These are phyloP conservation scores for Megathymus violae DNA, from an alignment of 1,140 invertebrate genomes.

Conservation along the genomic window DNA sequence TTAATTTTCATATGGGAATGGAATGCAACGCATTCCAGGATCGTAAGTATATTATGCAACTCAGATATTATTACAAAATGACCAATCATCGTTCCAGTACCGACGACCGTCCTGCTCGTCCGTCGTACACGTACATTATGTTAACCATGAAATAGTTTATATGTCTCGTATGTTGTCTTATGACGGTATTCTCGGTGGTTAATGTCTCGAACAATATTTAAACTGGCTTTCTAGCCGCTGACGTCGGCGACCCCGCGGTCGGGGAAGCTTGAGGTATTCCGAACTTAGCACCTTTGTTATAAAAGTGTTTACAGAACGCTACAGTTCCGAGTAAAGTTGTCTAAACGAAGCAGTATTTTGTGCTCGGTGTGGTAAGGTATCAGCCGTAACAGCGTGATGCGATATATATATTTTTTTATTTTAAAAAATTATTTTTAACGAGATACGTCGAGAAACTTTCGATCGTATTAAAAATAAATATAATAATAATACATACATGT, in stretches of 20 bases:
- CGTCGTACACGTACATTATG: slow-evolving; percentile 18
- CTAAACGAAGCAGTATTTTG: slow-evolving; percentile 26
- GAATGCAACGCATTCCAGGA: no score
- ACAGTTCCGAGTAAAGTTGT: slow-evolving; percentile 5
- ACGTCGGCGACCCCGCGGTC: slow-evolving; percentile 8
- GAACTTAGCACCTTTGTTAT: neutral
- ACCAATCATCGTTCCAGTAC: no score
- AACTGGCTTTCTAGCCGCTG: slow-evolving; percentile 29
- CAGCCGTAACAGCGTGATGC: neutral
- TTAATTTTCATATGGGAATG: no score
- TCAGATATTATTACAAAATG: no score
- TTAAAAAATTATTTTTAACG: no score
- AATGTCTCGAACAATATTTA: slow-evolving; percentile 33
- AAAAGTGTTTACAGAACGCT: neutral
- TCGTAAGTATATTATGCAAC: no score
- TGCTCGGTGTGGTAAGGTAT: slow-evolving; percentile 7
- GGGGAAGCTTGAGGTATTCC: neutral
- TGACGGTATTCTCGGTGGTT: slow-evolving; percentile 24
- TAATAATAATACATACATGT: no score
- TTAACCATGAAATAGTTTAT: slow-evolving; percentile 13
- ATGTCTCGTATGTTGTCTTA: slow-evolving; percentile 26
- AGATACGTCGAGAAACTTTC: no score
- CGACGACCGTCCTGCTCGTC: no score
- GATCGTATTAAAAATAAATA: no score
- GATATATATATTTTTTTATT: no score